phyloP scores from a whole-genome alignment of 1,140 invertebrate species.

The Aphelenchoides fujianensis region DNA sequence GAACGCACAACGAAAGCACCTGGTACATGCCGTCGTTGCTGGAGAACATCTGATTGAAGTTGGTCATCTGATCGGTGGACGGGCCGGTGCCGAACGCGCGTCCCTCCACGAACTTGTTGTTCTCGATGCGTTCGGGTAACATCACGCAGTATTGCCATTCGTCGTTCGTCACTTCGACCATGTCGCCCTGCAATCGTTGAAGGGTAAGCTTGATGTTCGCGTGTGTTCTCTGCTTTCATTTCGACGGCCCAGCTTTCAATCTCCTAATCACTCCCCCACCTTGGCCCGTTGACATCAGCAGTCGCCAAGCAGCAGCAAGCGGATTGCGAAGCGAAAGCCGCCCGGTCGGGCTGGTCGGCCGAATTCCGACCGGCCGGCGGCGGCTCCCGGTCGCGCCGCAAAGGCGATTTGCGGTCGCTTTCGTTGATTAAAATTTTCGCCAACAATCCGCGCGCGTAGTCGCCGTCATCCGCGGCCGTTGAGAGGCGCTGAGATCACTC shows the following conservation, averaged over 20 bases:
- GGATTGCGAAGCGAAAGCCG: too few relatives aligned
- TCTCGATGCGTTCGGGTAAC: constrained; percentile 5
- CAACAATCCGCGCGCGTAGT: too few relatives aligned
- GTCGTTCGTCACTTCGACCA: constrained; percentile 16
- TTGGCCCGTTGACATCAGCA: neutral
- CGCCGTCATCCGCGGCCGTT: too few relatives aligned
- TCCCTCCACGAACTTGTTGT: constrained; percentile 19
- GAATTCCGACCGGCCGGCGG: too few relatives aligned
- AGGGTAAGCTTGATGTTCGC: neutral
- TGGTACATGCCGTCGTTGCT: constrained; percentile 1
- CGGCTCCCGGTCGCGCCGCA: too few relatives aligned
- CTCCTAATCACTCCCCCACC: too few relatives aligned
- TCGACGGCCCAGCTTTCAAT: too few relatives aligned
- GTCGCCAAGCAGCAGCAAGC: neutral
- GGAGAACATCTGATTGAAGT: constrained; percentile 3
- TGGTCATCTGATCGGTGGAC: constrained; percentile 1
- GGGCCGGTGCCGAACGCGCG: constrained; percentile 3
- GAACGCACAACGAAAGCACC: neutral
- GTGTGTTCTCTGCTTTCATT: too few relatives aligned
- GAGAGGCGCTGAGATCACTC: too few relatives aligned
- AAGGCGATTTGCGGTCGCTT: too few relatives aligned
- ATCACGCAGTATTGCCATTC: constrained; percentile 12
- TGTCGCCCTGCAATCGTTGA: constrained; percentile 15
- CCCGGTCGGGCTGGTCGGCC: too few relatives aligned
- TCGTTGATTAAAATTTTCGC: too few relatives aligned